Percentiles rank a stretch among this genome's conserved stretches.
phyloP scores from a whole-genome alignment of 2,888 invertebrate species.

The Autographa gamma region DNA sequence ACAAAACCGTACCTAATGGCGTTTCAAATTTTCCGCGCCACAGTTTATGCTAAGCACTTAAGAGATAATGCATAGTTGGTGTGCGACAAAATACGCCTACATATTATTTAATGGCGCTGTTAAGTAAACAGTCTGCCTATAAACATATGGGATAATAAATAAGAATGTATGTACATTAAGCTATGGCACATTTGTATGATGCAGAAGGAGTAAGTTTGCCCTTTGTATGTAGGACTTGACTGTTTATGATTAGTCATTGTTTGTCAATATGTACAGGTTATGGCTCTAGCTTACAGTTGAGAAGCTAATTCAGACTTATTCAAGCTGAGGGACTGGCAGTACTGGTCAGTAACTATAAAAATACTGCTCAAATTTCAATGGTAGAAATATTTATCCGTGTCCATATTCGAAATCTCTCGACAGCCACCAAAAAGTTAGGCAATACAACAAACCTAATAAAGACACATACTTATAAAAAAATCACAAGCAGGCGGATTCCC shows the following conservation, averaged over 20 bases:
- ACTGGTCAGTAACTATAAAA: too few relatives aligned
- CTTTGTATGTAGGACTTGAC: not conserved
- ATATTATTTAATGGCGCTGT: constrained; percentile 2
- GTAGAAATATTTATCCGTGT: too few relatives aligned
- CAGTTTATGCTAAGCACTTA: constrained; percentile 4
- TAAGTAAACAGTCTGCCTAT: not conserved
- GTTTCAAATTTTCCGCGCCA: constrained; percentile 1
- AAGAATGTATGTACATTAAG: not conserved
- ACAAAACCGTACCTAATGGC: constrained; percentile 1
- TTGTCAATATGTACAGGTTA: too few relatives aligned
- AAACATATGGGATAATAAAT: not conserved
- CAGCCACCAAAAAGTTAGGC: not conserved
- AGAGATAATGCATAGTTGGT: constrained; percentile 3
- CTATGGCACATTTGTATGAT: not conserved
- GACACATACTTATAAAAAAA: constrained; percentile 13
- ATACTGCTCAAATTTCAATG: too few relatives aligned
- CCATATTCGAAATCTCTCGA: not conserved
- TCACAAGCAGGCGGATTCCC: constrained; percentile 24
- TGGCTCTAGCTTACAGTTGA: too few relatives aligned
- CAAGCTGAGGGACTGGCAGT: too few relatives aligned
- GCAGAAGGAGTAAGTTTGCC: not conserved
- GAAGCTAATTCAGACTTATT: too few relatives aligned
- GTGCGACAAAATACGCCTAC: not conserved
- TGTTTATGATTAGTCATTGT: too few relatives aligned
- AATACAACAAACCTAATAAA: not conserved